Percentiles rank a stretch among this genome's conserved stretches.
Conservation (phyloP, 2,113 vertebrate species). For the Oxyura jamaicensis region DNA sequence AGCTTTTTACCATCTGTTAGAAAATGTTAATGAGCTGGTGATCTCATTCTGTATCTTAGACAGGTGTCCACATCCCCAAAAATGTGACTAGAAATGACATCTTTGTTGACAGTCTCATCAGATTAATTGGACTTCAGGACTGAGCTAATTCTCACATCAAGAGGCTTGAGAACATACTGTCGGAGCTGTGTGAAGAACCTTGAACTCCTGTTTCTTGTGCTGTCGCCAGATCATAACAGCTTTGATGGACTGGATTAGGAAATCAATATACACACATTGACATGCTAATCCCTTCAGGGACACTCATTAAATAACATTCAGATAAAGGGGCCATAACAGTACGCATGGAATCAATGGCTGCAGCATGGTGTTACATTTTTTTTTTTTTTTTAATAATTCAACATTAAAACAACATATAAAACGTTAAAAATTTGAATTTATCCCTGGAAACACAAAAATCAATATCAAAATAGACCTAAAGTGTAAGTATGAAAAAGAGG, state of each 20-base stretch:
- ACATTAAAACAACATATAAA: not conserved
- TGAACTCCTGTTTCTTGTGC: slow-evolving; percentile 55
- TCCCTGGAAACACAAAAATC: rapidly evolving
- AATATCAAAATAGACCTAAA: not conserved
- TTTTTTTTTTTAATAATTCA: not conserved
- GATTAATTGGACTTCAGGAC: slow-evolving; percentile 60
- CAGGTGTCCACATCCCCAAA: slow-evolving; percentile 74
- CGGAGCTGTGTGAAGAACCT: slow-evolving; percentile 53
- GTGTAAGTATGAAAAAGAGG: not conserved
- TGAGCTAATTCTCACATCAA: slow-evolving; percentile 63
- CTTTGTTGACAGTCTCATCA: slow-evolving; percentile 65
- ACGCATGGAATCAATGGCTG: not conserved
- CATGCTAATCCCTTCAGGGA: slow-evolving; percentile 62
- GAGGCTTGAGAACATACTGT: slow-evolving; percentile 50
- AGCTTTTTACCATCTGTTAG: slow-evolving; percentile 76
- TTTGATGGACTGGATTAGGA: slow-evolving; percentile 39
- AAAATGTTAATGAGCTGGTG: slow-evolving; percentile 72
- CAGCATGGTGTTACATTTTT: not conserved
- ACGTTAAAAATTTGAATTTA: rapidly evolving
- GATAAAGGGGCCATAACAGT: not conserved
- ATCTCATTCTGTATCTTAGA: slow-evolving; percentile 69
- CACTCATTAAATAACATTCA: slow-evolving; percentile 28
- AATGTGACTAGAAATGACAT: slow-evolving; percentile 64
- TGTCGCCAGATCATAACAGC: not conserved
- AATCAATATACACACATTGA: slow-evolving; percentile 57